Percentiles rank a stretch among this genome's conserved stretches.
These are phyloP conservation scores for Pristionchus fissidentatus DNA, from an alignment of 2,888 invertebrate genomes.

Conservation along the genomic window DNA sequence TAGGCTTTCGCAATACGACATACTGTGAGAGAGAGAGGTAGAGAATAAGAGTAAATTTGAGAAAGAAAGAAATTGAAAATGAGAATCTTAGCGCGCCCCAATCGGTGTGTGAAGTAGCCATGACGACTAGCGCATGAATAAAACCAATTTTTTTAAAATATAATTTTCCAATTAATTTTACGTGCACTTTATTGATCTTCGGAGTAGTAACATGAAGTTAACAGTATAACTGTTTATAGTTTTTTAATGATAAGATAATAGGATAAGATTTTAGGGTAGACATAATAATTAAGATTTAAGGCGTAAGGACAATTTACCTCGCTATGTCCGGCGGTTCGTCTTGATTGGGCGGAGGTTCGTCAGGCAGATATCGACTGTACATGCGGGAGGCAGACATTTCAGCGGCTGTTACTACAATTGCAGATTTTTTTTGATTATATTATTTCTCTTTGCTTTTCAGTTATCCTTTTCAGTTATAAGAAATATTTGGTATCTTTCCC, in stretches of 20 bases:
- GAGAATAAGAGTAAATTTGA: too few relatives aligned
- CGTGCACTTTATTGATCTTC: too few relatives aligned
- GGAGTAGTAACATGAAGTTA: too few relatives aligned
- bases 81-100: too few relatives aligned
- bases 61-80: too few relatives aligned
- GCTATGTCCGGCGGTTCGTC: constrained; percentile 42
- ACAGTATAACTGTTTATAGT: too few relatives aligned
- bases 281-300: neutral
- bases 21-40: neutral
- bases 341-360: constrained; percentile 40
- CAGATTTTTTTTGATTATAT: neutral
- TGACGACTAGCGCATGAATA: too few relatives aligned
- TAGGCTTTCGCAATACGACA: too few relatives aligned
- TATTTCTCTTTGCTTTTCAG: neutral
- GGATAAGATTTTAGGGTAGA: neutral
- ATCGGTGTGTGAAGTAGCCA: too few relatives aligned
- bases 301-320: neutral
- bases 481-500: neutral
- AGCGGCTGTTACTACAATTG: constrained; percentile 62
- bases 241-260: too few relatives aligned
- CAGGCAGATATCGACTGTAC: constrained; percentile 49
- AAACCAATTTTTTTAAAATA: too few relatives aligned
- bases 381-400: constrained; percentile 60
- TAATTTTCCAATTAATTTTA: too few relatives aligned
- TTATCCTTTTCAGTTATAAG: neutral